Evolutionary conservation across 2,113 vertebrate species (phyloP).

Genomic region (Rhodinocichla rosea): DNA sequence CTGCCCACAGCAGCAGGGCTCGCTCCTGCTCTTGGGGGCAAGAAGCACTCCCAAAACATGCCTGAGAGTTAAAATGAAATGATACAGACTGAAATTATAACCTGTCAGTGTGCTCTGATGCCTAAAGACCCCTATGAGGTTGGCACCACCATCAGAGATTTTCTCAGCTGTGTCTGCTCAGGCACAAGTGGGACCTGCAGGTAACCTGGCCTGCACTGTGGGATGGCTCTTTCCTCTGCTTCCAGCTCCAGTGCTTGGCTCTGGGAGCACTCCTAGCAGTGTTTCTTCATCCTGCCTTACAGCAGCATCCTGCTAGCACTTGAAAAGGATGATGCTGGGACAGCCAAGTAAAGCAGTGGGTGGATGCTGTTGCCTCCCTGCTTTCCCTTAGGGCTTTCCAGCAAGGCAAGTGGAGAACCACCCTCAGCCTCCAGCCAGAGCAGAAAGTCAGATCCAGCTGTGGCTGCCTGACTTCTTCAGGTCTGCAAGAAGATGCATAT

Average conservation of each 20-base stretch:
- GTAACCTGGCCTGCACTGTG: background rate
- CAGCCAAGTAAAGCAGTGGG: background rate
- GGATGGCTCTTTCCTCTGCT: background rate
- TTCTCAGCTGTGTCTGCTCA: background rate
- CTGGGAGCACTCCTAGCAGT: background rate
- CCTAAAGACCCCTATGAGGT: background rate
- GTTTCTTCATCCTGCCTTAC: background rate
- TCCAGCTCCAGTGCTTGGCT: background rate
- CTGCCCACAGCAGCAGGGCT: background rate
- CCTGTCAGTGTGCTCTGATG: background rate
- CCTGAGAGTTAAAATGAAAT: background rate
- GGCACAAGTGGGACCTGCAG: background rate
- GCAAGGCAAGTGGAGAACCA: background rate
- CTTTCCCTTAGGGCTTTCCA: background rate
- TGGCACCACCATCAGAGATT: background rate
- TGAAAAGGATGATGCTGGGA: background rate
- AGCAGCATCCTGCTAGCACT: background rate
- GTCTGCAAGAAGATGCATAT: background rate
- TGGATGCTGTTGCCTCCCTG: background rate
- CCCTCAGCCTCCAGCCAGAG: background rate
- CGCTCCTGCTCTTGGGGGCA: rapidly evolving
- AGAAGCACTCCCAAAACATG: background rate
- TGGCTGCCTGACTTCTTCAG: background rate
- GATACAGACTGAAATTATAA: background rate
- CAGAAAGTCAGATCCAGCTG: background rate